A percentile compares a stretch with the other conserved stretches of the same genome.
Conservation (phyloP, 2,888 invertebrate genomes). For the Sussaba pulchella region DNA sequence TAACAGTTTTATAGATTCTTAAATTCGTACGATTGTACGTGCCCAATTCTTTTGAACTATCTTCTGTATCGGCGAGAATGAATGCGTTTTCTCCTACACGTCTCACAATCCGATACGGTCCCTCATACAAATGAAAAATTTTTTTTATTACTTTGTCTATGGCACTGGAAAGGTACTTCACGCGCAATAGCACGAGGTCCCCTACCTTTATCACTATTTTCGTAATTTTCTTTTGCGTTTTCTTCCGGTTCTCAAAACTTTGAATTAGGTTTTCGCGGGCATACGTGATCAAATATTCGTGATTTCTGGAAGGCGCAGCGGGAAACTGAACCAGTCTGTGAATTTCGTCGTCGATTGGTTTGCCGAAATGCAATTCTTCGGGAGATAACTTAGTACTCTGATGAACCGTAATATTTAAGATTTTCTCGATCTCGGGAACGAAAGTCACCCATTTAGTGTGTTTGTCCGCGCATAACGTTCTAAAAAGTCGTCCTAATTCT, state of each 20-base stretch:
- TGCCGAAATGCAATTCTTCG: slow-evolving; percentile 11
- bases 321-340: slow-evolving; percentile 15
- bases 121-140: slow-evolving; percentile 27
- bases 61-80: neutral
- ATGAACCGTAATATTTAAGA: slow-evolving; percentile 20
- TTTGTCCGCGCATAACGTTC: slow-evolving; percentile 3
- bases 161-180: slow-evolving; percentile 5
- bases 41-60: neutral
- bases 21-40: slow-evolving; percentile 17
- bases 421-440: neutral
- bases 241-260: neutral
- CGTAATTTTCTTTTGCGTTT: neutral
- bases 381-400: slow-evolving; percentile 9
- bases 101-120: slow-evolving; percentile 11
- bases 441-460: slow-evolving; percentile 9
- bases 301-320: neutral
- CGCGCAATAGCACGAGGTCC: neutral
- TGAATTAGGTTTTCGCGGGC: neutral
- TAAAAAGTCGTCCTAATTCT: slow-evolving; percentile 29
- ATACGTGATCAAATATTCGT: neutral
- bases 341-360: neutral
- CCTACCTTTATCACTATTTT: neutral
- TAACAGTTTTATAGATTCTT: neutral
- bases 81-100: neutral
- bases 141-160: neutral